Conservation (phyloP, 53 echinoderm and acorn worm genomes). For the Mesocentrotus franciscanus region DNA sequence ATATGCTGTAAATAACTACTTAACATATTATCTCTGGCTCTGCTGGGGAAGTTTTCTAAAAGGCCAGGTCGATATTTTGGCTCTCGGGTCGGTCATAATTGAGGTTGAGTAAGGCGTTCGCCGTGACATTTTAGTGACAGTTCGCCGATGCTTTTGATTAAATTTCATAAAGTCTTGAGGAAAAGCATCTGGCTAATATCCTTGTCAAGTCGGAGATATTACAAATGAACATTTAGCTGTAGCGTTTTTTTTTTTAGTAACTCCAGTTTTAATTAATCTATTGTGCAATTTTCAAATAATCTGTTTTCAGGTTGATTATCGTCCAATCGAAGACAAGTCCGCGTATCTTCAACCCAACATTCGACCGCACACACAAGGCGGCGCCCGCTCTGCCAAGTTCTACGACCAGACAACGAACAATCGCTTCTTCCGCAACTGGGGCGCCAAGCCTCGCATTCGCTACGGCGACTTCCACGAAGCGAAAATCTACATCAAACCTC, state of each 20-base stretch:
- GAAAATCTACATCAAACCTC: slow-evolving; percentile 81
- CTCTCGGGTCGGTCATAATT: no score
- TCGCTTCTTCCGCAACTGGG: slow-evolving; percentile 93
- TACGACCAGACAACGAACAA: slow-evolving; percentile 96
- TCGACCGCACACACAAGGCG: slow-evolving; percentile 80
- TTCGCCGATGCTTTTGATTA: no score
- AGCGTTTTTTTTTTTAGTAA: not conserved
- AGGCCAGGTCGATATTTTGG: no score
- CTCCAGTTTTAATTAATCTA: not conserved
- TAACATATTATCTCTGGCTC: no score
- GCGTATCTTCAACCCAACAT: slow-evolving; percentile 64
- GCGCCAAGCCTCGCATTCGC: slow-evolving; percentile 86
- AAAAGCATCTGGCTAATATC: no score
- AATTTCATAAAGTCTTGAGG: no score
- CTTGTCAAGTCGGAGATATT: no score
- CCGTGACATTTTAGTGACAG: no score
- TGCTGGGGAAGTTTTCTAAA: no score
- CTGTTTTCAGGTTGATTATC: slow-evolving; percentile 78
- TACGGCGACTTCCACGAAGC: slow-evolving; percentile 92
- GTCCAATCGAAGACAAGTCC: slow-evolving; percentile 74
- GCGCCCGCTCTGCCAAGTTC: slow-evolving; percentile 79
- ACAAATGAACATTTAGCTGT: no score
- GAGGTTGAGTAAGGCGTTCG: no score
- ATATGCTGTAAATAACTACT: no score
- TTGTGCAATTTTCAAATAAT: not conserved